A percentile compares a stretch with the other conserved stretches of the same genome.
These are phyloP conservation scores for Asteroscopus sphinx DNA, from an alignment of 2,888 invertebrate genomes.

Conservation along the genomic window DNA sequence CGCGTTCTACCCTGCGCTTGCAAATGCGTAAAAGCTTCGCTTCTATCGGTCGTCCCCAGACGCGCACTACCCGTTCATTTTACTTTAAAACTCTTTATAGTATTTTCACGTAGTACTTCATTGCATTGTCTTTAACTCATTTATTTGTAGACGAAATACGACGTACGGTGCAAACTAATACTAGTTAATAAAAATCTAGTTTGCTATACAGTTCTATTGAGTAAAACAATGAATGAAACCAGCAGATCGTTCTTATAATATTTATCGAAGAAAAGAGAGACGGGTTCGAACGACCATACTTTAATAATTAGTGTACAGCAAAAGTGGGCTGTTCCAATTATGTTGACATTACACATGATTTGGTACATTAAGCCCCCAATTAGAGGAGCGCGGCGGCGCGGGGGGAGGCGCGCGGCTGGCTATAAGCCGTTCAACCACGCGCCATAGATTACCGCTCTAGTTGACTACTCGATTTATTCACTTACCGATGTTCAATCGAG, in stretches of 20 bases:
- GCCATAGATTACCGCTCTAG: conserved; percentile 61
- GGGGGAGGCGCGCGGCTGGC: conserved; percentile 17
- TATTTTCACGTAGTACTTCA: conserved; percentile 29
- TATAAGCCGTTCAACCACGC: conserved; percentile 54
- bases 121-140: conserved; percentile 25
- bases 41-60: too few species aligned
- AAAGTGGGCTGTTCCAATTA: conserved; percentile 55
- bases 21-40: too few species aligned
- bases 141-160: conserved; percentile 23
- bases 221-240: conserved; percentile 12
- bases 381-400: conserved; percentile 48
- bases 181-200: conserved; percentile 1
- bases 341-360: conserved; percentile 66
- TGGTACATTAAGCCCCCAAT: conserved; percentile 61
- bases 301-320: conserved; percentile 54
- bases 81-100: not conserved
- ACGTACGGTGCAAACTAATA: conserved; percentile 17
- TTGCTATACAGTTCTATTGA: conserved; percentile 6
- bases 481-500: conserved; percentile 40
- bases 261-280: conserved; percentile 17
- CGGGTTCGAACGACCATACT: conserved; percentile 25
- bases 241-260: conserved; percentile 4
- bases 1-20: too few species aligned
- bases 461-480: conserved; percentile 63
- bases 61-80: too few species aligned